A percentile compares a stretch with the other conserved stretches of the same genome.
These are phyloP conservation scores for Agelas oroides DNA, from an alignment of 37 sponge, comb jelly and placozoan genomes.

Conservation along the genomic window DNA sequence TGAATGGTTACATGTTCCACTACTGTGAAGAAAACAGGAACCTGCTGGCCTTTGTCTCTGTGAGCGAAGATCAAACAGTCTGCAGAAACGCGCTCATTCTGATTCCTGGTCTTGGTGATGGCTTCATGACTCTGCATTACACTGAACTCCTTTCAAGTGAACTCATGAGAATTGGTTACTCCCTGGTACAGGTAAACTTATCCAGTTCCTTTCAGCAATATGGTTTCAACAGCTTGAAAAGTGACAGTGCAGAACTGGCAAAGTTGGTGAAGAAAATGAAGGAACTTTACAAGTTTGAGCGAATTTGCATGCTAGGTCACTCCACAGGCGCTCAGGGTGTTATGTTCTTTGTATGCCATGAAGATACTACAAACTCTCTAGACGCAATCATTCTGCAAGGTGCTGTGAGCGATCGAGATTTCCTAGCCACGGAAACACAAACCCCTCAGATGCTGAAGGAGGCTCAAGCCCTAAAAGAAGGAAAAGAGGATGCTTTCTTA, in stretches of 20 bases:
- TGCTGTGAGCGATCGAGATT: constrained; percentile 62
- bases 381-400: constrained; percentile 49
- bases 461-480: constrained; percentile 18
- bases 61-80: not conserved
- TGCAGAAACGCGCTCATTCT: constrained; percentile 63
- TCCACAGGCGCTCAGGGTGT: constrained; percentile 63
- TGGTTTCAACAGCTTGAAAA: constrained; percentile 44
- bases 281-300: constrained; percentile 8
- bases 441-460: constrained; percentile 30
- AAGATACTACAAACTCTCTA: not conserved
- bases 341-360: constrained; percentile 43
- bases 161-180: constrained; percentile 26
- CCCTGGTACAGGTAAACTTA: constrained; percentile 52
- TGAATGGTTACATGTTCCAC: constrained; percentile 38
- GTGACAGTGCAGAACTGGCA: constrained; percentile 37
- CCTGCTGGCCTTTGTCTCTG: constrained; percentile 52
- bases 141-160: constrained; percentile 18
- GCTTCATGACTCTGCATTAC: constrained; percentile 55
- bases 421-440: not conserved
- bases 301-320: constrained; percentile 37
- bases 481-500: constrained; percentile 19
- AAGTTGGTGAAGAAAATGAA: constrained; percentile 29
- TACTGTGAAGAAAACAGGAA: constrained; percentile 27
- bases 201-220: constrained; percentile 68
- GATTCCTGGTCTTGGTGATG: constrained; percentile 55